phyloP scores from a whole-genome alignment of 2,888 invertebrate genomes.

The Eurois occulta region DNA sequence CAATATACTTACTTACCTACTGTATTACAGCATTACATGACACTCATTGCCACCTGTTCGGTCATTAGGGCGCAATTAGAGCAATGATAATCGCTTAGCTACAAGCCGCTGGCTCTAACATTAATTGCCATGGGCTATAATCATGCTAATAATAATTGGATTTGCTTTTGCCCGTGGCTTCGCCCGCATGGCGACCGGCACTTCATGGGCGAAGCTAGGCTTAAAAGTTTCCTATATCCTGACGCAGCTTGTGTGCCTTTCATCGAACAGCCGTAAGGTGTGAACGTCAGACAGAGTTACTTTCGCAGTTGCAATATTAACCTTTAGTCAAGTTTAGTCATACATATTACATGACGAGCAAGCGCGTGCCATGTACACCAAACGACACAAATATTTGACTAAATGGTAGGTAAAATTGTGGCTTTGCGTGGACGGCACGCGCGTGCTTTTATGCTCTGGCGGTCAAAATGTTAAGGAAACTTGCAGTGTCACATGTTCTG shows the following conservation, averaged over 20 bases:
- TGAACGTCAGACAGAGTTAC: background rate
- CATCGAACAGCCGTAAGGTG: background rate
- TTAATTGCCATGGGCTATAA: background rate
- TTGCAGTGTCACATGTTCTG: no score
- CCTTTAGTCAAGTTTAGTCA: no score
- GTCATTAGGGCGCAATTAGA: conserved; percentile 2
- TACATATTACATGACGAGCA: no score
- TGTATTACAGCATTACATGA: background rate
- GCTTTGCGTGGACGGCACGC: no score
- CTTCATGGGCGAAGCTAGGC: background rate
- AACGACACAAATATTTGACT: no score
- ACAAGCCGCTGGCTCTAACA: background rate
- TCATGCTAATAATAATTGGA: background rate
- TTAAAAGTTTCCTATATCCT: background rate
- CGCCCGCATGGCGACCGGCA: background rate
- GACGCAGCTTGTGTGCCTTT: background rate
- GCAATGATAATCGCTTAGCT: background rate
- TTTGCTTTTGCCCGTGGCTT: background rate
- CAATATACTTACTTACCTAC: background rate
- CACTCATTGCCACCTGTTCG: background rate
- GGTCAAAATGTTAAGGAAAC: no score
- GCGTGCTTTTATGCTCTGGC: no score
- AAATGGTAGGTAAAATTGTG: no score
- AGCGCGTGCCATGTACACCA: no score
- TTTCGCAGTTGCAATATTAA: no score